Conservation (phyloP, 2,888 invertebrate species). For the Trypoxylon attenuatum region DNA sequence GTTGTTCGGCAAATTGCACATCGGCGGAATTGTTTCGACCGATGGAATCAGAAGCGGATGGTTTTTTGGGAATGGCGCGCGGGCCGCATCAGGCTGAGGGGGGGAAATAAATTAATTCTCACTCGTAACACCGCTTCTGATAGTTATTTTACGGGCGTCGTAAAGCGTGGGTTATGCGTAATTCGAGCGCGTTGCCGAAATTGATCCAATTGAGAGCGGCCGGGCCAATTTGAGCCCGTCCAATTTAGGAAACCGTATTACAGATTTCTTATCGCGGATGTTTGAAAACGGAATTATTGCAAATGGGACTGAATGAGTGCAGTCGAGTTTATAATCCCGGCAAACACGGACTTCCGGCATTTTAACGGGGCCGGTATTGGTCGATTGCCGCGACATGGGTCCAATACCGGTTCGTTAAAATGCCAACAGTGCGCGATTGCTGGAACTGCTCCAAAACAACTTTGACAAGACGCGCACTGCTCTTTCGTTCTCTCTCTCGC, state of each 20-base stretch:
- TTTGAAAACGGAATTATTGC: constrained; percentile 32
- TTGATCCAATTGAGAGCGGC: constrained; percentile 36
- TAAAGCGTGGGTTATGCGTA: constrained; percentile 40
- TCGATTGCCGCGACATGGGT: not conserved
- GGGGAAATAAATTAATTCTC: constrained; percentile 27
- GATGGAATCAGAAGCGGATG: no score
- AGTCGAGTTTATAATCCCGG: constrained; percentile 19
- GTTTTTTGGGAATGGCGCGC: no score
- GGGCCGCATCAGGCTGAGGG: not conserved
- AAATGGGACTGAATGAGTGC: constrained; percentile 13
- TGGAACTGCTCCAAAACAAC: constrained; percentile 12
- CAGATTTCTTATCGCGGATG: constrained; percentile 36
- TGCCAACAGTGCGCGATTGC: constrained; percentile 5
- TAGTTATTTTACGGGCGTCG: constrained; percentile 32
- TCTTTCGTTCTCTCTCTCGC: no score
- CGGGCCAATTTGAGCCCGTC: constrained; percentile 25
- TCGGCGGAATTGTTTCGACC: no score
- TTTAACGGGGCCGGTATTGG: constrained; percentile 5
- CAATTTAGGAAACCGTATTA: constrained; percentile 29
- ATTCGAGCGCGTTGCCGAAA: constrained; percentile 31
- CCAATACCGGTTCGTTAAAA: constrained; percentile 14
- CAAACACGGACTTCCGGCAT: not conserved
- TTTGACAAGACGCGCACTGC: constrained; percentile 3
- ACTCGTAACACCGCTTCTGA: constrained; percentile 27
- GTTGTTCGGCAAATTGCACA: no score